Base-by-base conservation (phyloP, 2,888 invertebrate genomes). In the Idaea straminata region DNA sequence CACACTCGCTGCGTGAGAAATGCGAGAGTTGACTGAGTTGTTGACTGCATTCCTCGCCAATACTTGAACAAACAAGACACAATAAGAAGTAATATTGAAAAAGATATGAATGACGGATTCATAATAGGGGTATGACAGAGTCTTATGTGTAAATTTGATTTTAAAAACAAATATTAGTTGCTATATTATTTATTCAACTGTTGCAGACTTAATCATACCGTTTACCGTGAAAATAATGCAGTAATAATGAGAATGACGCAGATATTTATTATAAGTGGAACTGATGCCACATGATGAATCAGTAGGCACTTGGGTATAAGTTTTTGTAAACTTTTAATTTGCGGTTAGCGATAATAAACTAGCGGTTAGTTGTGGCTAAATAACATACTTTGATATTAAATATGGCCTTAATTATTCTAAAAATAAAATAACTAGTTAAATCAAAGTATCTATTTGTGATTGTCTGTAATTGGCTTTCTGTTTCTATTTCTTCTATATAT, bases 1-100 rank as follows among this genome's bases (percentile, higher is more conserved):
- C 63, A 64, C 60, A 59, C 58, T 35, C 15, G 63, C 57, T 67
- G 62, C 66, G 68, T 73, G 72, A 70, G 70, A 73, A 71, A 66
- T 65, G 65, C 67, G 60, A 66, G 65, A 67, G 61, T n/a, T n/a
- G n/a, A n/a, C n/a, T n/a, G n/a, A n/a, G n/a, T 62, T 61, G 35
- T 68, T 58, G 65, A 64, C 72, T 68, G 74, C 77, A 80, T 78
- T 78, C 76, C 75, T 35, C 61, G 61, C 69, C 67, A 70, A 74
- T 71, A 71, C 68, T 70, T 71, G 65, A 61, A 66, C 65, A 10
- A 10, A 36, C 36, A 25, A 25, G 25, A 25, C 2, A 25, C 25
- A 25, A 25, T 25, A 25, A 25, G 25, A 25, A 25, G 25, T n/a
- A n/a, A n/a, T n/a, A n/a, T n/a, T n/a, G n/a, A n/a, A n/a, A n/a